Percentiles rank a stretch among this genome's conserved stretches.
These are phyloP conservation scores for Pseudonaja textilis DNA, from an alignment of 2,113 vertebrate species.

Conservation along the genomic window DNA sequence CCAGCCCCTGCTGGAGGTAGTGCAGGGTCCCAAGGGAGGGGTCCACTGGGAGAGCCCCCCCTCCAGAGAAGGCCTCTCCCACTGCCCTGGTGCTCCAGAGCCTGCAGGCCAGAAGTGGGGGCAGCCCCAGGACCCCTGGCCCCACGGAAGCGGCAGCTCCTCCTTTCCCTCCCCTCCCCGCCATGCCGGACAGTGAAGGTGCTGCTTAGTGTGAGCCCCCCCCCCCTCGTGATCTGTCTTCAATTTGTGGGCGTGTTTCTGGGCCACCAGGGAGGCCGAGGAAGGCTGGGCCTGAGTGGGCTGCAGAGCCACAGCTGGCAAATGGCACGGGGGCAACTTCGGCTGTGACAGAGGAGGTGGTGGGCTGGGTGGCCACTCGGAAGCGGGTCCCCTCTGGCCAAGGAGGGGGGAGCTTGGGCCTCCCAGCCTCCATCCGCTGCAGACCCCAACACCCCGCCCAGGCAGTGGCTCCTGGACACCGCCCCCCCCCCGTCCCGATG, in stretches of 20 bases:
- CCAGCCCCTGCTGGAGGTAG: neutral
- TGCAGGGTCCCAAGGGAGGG: neutral
- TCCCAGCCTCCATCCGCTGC: neutral
- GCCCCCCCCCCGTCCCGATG: rapidly evolving
- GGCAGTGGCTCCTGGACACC: neutral
- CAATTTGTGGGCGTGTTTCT: neutral
- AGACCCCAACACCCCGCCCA: neutral
- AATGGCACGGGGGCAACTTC: rapidly evolving
- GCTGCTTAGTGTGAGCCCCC: neutral
- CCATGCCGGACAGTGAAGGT: neutral
- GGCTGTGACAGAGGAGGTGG: neutral
- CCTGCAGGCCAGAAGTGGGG: neutral
- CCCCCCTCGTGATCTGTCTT: neutral
- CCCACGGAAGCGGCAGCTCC: neutral
- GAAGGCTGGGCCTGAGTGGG: neutral
- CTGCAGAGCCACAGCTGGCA: neutral
- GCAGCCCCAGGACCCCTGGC: neutral
- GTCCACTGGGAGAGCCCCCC: neutral
- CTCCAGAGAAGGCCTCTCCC: neutral
- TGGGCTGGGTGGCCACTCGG: neutral
- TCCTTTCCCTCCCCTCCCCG: neutral
- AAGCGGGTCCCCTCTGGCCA: neutral
- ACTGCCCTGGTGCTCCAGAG: neutral
- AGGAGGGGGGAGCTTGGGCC: neutral
- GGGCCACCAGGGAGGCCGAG: neutral